Percentiles rank a stretch among this genome's conserved stretches.
These are phyloP conservation scores for Propithecus coquereli DNA, from an alignment of 2,113 vertebrate genomes.

Conservation along the genomic window DNA sequence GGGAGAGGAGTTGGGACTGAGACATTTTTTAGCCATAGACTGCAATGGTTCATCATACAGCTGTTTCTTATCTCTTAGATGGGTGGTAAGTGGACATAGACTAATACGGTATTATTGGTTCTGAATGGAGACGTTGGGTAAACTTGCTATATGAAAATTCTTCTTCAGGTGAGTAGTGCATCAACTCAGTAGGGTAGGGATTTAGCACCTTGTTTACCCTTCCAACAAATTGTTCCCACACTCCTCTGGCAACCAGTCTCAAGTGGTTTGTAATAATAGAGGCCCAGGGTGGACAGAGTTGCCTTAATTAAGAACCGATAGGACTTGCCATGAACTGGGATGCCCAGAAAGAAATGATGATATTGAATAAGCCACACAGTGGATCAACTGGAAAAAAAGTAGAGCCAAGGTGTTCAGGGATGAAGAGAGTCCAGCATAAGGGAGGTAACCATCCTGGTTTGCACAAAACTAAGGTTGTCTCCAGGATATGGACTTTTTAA, in stretches of 20 bases:
- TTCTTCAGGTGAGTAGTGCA: not conserved
- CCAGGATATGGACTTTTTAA: not conserved
- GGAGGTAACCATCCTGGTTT: not conserved
- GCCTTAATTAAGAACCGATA: not conserved
- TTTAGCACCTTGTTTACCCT: not conserved
- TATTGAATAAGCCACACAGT: not conserved
- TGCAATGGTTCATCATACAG: not conserved
- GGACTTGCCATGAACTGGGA: not conserved
- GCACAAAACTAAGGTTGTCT: not conserved
- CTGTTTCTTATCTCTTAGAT: not conserved
- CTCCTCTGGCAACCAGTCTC: not conserved
- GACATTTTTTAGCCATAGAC: not conserved
- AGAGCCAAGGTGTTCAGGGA: not conserved
- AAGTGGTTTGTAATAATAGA: not conserved
- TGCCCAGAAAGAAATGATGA: not conserved
- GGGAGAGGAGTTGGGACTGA: not conserved
- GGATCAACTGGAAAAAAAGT: not conserved
- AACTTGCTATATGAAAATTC: not conserved
- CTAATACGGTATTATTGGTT: not conserved
- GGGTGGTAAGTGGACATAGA: not conserved
- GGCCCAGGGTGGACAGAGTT: not conserved
- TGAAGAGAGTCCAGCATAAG: rapidly evolving
- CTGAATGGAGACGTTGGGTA: not conserved
- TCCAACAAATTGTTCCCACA: not conserved
- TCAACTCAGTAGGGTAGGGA: not conserved